A percentile compares a stretch with the other conserved stretches of the same genome.
Conservation (phyloP, 2,888 invertebrate species). For the Spilarctia lutea region DNA sequence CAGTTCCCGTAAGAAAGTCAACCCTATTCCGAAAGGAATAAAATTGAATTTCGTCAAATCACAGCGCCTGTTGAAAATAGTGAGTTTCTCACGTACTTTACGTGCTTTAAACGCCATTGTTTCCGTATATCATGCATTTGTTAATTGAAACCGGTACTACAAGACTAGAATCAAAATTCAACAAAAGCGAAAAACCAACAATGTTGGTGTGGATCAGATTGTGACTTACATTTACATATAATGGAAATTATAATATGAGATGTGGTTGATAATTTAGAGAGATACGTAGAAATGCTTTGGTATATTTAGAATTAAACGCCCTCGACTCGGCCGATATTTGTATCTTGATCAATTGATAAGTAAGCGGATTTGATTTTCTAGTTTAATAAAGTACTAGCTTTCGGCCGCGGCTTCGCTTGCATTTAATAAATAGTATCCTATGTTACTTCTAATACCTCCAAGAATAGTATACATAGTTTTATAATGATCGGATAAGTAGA, state of each 20-base stretch:
- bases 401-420: neutral
- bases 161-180: conserved; percentile 39
- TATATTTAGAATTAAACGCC: conserved; percentile 39
- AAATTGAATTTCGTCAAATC: conserved; percentile 24
- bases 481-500: too few species aligned
- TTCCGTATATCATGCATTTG: conserved; percentile 51
- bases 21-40: conserved; percentile 25
- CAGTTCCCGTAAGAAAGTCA: conserved; percentile 14
- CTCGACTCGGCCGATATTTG: conserved; percentile 29
- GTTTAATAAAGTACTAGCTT: neutral
- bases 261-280: conserved; percentile 53
- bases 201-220: conserved; percentile 47
- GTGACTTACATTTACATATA: conserved; percentile 58
- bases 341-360: conserved; percentile 27
- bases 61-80: conserved; percentile 25
- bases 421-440: too few species aligned
- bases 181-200: conserved; percentile 52
- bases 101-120: conserved; percentile 52
- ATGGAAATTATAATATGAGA: conserved; percentile 60
- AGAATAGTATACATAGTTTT: too few species aligned
- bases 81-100: conserved; percentile 41
- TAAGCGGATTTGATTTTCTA: neutral
- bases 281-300: conserved; percentile 54
- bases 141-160: conserved; percentile 55
- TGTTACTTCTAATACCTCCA: too few species aligned